Percentiles rank a stretch among this genome's conserved stretches.
Conservation (phyloP, 2,113 vertebrate species). For the Bos indicus region DNA sequence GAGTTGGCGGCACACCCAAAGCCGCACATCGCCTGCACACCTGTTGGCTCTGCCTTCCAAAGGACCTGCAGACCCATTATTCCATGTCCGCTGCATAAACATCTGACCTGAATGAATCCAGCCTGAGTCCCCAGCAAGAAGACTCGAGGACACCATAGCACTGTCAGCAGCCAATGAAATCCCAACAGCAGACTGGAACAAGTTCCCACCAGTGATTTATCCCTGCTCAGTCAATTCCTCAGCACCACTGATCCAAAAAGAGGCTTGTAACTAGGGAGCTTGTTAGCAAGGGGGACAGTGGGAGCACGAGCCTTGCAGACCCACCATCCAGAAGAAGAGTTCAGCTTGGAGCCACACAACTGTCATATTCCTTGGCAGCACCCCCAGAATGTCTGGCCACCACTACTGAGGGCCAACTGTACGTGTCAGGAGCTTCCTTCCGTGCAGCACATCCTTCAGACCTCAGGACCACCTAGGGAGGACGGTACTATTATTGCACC, state of each 20-base stretch:
- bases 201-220: conserved; percentile 68
- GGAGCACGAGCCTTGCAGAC: conserved; percentile 46
- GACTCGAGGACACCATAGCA: not conserved
- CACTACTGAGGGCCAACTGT: not conserved
- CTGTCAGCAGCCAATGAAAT: conserved; percentile 9
- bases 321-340: conserved; percentile 42
- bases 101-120: not conserved
- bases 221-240: conserved; percentile 72
- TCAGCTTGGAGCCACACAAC: not conserved
- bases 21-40: not conserved
- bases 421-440: not conserved
- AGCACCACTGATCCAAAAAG: conserved; percentile 72
- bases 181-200: conserved; percentile 38
- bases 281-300: conserved; percentile 64
- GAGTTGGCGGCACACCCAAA: not conserved
- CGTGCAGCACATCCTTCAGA: not conserved
- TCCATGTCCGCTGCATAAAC: not conserved
- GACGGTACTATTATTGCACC: not conserved
- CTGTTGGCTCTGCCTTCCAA: not conserved
- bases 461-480: not conserved
- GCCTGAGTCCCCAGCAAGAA: not conserved
- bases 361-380: not conserved
- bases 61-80: not conserved
- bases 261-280: conserved; percentile 68
- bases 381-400: not conserved